Evolutionary conservation across 2,113 vertebrate species (phyloP).

Genomic region (Clarias gariepinus): DNA sequence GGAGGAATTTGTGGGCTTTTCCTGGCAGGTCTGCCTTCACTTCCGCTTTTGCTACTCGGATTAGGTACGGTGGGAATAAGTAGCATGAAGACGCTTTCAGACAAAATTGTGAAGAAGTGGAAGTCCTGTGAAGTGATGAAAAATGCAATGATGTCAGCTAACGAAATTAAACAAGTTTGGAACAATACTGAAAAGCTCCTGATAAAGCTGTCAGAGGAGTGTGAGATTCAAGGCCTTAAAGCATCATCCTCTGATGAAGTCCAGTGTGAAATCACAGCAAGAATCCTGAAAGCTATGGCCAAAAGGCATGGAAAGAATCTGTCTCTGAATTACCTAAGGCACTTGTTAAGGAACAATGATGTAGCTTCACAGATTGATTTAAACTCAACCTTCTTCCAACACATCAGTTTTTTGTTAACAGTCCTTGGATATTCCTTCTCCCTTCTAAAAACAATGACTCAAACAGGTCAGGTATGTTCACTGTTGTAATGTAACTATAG

Average conservation of each 20-base stretch:
- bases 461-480: background rate
- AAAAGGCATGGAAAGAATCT: too few relatives aligned
- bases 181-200: too few relatives aligned
- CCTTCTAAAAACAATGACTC: background rate
- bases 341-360: too few relatives aligned
- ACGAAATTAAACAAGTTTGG: too few relatives aligned
- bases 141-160: too few relatives aligned
- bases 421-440: background rate
- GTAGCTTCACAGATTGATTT: background rate
- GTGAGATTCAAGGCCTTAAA: too few relatives aligned
- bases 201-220: too few relatives aligned
- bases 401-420: background rate
- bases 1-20: background rate
- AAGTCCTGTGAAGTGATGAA: background rate
- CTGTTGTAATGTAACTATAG: background rate
- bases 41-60: background rate
- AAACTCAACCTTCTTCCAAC: background rate
- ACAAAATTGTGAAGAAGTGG: background rate
- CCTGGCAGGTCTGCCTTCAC: background rate
- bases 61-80: background rate
- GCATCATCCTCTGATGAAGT: too few relatives aligned
- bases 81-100: background rate
- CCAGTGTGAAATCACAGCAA: too few relatives aligned
- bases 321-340: too few relatives aligned
- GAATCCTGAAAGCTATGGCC: too few relatives aligned